Evolutionary conservation across 2,113 vertebrate species (phyloP), one percentile per base, ranked within the genome.

Genomic region (Dasyprocta punctata): DNA sequence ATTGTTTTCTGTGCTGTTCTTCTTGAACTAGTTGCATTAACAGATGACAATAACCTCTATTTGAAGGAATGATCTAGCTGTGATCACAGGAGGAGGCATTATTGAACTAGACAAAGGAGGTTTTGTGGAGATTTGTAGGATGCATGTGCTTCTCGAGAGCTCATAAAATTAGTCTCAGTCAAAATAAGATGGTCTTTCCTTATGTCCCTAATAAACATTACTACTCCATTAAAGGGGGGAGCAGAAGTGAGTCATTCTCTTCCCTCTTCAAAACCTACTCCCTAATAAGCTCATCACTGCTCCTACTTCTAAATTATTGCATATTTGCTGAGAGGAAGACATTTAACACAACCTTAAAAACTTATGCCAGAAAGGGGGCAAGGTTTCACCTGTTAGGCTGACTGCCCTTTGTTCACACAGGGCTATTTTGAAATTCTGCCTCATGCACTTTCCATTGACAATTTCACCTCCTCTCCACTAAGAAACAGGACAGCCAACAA

Each of bases 81-180:
- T 28, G 10, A 49, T 54, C 58, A 5, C 44, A 44, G 30, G 44
- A 41, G 9, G 80, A 56, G 19, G 2, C 20, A 7, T 81, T 61
- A 24, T 3, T 75, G n/a, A 88, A 87, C 2, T n/a, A 33, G 78
- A 85, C 14, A 2, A 24, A 60, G 26, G n/a, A 44, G 41, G 19
- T 92, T 89, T 83, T 16, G 5, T 11, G 69, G 69, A 63, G 17
- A 60, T 63, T 4, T 56, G 10, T 33, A 69, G 33, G 71, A 33
- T 36, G 7, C 9, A 60, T 61, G 20, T 58, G 7, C 73, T 91
- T 60, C 33, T 36, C 52, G 6, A 36, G 67, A 93, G 77, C 41
- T 63, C 33, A 33, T 26, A 41, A 91, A 83, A 38, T 86, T 56
- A 93, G 52, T 41, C 47, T 83, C 41, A 90, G 67, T 87, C 69